These are phyloP conservation scores for Agapornis roseicollis DNA, from an alignment of 2,113 vertebrate species.

Conservation along the genomic window DNA sequence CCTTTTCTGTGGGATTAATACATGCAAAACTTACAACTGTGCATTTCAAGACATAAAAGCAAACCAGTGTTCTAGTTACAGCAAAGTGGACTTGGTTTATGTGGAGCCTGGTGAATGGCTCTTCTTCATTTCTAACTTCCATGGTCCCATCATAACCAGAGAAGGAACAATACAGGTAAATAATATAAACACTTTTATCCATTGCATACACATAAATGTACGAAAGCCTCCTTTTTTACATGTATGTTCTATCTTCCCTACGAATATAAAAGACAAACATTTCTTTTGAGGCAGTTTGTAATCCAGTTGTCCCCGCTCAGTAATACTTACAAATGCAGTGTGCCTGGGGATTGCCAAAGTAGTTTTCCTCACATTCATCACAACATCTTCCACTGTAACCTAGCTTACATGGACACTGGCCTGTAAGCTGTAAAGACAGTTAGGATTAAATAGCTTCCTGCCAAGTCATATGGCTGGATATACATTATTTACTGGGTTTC, in stretches of 20 bases:
- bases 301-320: background rate
- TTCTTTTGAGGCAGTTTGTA: background rate
- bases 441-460: background rate
- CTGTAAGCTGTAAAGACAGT: conserved; percentile 79
- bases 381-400: conserved; percentile 80
- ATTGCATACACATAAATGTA: background rate
- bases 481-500: background rate
- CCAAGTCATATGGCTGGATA: background rate
- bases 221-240: background rate
- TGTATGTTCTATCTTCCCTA: background rate
- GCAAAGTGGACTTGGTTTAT: background rate
- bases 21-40: background rate
- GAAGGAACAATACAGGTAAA: background rate
- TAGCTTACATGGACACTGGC: conserved; percentile 80
- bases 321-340: conserved; percentile 78
- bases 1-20: background rate
- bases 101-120: background rate
- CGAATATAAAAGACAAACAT: background rate
- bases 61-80: background rate
- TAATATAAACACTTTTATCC: background rate
- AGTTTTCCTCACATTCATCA: conserved; percentile 80
- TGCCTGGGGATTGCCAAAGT: conserved; percentile 77
- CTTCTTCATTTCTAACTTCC: background rate
- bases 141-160: background rate
- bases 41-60: background rate